phyloP scores from a whole-genome alignment of 2,797 vertebrate species.

The Anisognathus igniventris region DNA sequence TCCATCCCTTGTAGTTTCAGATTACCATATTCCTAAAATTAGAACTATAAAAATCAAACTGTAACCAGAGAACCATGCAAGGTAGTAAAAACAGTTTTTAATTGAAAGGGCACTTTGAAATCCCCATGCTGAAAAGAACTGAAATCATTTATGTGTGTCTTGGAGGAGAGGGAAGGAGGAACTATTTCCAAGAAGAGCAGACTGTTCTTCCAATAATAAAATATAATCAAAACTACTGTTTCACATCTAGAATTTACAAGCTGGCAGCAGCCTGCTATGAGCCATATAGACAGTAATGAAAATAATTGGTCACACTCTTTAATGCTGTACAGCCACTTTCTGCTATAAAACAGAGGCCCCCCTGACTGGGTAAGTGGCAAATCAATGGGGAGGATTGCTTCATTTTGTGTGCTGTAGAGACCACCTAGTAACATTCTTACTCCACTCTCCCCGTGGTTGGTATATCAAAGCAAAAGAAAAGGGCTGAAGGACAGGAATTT shows the following conservation, averaged over 20 bases:
- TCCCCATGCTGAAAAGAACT: not conserved
- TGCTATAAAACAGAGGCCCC: not conserved
- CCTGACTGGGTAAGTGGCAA: not conserved
- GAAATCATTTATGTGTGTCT: not conserved
- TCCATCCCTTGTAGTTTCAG: slow-evolving; percentile 13
- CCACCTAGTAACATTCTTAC: not conserved
- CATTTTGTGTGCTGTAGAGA: not conserved
- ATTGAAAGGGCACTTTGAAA: slow-evolving; percentile 34
- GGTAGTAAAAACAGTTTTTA: not conserved
- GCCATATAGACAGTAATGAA: not conserved
- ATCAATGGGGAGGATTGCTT: not conserved
- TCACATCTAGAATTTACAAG: slow-evolving; percentile 4
- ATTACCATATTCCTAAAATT: slow-evolving; percentile 48
- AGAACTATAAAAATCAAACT: slow-evolving; percentile 22
- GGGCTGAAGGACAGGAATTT: not conserved
- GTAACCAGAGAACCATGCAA: slow-evolving; percentile 17
- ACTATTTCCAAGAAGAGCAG: not conserved
- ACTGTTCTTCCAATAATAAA: not conserved
- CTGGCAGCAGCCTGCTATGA: not conserved
- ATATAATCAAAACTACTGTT: not conserved
- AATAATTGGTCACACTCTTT: not conserved
- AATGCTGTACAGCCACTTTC: not conserved
- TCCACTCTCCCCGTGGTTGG: rapidly evolving
- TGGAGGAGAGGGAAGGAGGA: not conserved
- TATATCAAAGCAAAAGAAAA: not conserved